Evolutionary conservation across 2,888 invertebrate genomes (phyloP), one percentile per base, ranked within the genome.

Genomic region (Villa cingulata): DNA sequence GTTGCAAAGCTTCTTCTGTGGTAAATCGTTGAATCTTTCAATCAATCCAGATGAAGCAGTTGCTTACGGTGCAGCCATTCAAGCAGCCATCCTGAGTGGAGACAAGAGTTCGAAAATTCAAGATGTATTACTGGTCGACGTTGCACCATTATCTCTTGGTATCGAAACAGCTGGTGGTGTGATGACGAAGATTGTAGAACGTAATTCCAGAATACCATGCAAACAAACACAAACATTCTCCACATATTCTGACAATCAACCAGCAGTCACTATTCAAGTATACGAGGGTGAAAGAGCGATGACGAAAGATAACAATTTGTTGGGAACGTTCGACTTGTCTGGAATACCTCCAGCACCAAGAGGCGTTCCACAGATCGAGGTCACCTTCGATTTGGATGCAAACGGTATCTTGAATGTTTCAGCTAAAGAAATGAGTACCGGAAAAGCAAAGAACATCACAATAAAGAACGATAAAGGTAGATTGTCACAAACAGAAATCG

Each of bases 251-350:
- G 85, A 86, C 69, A 85, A 85, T 67, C 86, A 86, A 64, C 74
- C 81, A 2, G 81, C 75, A 1, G 82, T 83, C 40, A 77, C 76
- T 27, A 78, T 83, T 55, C 78, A 80, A 63, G 81, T 81, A 29
- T 78, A 74, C 62, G 80, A 84, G 62, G 83, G 83, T 36, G 83
- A 83, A 66, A 70, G 85, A 36, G 85, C 88, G 42, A 87, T 90
- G 88, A 89, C 89, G 56, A 87, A 84, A 62, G 89, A 90, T 66
- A 91, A 91, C 74, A 86, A 94, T 69, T 73, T 89, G 41, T 77
- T 95, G 48, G 94, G 94, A 48, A 92, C 89, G 68, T 95, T 95
- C 70, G 92, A 94, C 65, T 76, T 95, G 43, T 85, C 86, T 18
- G 92, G 91, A 37, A 94, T 94, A 61, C 91, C 92, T 2, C 92